Percentiles rank a stretch among this genome's conserved stretches.
Conservation (phyloP, 2,113 vertebrate genomes). For the Bostrychus sinensis region DNA sequence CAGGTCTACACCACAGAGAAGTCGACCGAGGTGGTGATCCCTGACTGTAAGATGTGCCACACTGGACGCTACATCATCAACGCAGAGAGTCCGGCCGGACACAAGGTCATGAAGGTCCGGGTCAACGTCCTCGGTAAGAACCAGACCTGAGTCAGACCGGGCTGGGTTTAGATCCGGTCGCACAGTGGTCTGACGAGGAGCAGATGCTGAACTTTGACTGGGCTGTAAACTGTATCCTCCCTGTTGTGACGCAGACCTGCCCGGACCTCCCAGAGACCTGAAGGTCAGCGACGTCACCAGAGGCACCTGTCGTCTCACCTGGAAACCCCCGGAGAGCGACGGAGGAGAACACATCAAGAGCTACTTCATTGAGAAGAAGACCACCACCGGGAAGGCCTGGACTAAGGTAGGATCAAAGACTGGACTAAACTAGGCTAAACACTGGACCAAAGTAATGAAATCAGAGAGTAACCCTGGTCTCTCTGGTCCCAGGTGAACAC, state of each 20-base stretch:
- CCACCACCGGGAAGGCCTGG: slow-evolving; percentile 93
- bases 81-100: slow-evolving; percentile 92
- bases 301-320: slow-evolving; percentile 91
- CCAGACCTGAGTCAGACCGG: not conserved
- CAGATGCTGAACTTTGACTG: not conserved
- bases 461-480: not conserved
- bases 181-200: not conserved
- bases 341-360: slow-evolving; percentile 95
- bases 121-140: slow-evolving; percentile 94
- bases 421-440: not conserved
- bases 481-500: slow-evolving; percentile 77
- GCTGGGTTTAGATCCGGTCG: not conserved
- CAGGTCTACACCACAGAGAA: slow-evolving; percentile 89
- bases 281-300: slow-evolving; percentile 95
- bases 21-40: slow-evolving; percentile 84
- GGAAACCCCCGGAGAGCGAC: slow-evolving; percentile 94
- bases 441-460: not conserved
- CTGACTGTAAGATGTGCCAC: slow-evolving; percentile 87
- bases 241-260: slow-evolving; percentile 82
- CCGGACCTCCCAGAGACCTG: slow-evolving; percentile 90
- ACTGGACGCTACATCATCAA: slow-evolving; percentile 92
- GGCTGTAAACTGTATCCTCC: not conserved
- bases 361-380: slow-evolving; percentile 95
- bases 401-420: slow-evolving; percentile 87
- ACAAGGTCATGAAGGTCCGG: slow-evolving; percentile 89